Percentiles rank a stretch among this genome's conserved stretches.
phyloP scores from a whole-genome alignment of 2,797 vertebrate genomes.

The Acanthurus leucopareius region DNA sequence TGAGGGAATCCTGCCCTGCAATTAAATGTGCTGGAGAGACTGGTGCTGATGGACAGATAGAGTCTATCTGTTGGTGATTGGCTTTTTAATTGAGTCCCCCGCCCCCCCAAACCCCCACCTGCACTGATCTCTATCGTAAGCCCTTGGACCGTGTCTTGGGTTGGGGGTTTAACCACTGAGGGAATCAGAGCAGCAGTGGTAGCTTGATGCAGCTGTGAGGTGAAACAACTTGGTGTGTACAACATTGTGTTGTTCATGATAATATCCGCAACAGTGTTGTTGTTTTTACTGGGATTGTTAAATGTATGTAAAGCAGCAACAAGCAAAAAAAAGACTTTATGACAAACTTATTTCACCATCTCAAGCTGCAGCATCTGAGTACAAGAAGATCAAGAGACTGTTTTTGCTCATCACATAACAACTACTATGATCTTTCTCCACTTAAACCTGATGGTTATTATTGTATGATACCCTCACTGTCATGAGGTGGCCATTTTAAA shows the following conservation, averaged over 20 bases:
- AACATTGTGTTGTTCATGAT: neutral
- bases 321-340: neutral
- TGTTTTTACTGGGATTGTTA: neutral
- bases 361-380: slow-evolving; percentile 8
- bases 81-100: slow-evolving; percentile 85
- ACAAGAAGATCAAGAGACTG: neutral
- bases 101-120: too few species aligned
- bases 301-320: neutral
- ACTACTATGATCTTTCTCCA: neutral
- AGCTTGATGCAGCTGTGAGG: slow-evolving; percentile 10
- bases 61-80: slow-evolving; percentile 78
- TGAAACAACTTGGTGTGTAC: neutral
- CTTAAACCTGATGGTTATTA: neutral
- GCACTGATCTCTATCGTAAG: slow-evolving; percentile 79
- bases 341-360: neutral
- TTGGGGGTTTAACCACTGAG: slow-evolving; percentile 46
- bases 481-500: neutral
- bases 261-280: neutral
- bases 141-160: slow-evolving; percentile 68
- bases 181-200: slow-evolving; percentile 27
- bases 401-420: neutral
- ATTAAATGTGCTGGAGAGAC: slow-evolving; percentile 74
- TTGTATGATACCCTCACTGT: neutral
- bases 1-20: slow-evolving; percentile 65
- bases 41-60: slow-evolving; percentile 81